phyloP scores from a whole-genome alignment of 2,888 invertebrate genomes.

The Syrista parreyssii region DNA sequence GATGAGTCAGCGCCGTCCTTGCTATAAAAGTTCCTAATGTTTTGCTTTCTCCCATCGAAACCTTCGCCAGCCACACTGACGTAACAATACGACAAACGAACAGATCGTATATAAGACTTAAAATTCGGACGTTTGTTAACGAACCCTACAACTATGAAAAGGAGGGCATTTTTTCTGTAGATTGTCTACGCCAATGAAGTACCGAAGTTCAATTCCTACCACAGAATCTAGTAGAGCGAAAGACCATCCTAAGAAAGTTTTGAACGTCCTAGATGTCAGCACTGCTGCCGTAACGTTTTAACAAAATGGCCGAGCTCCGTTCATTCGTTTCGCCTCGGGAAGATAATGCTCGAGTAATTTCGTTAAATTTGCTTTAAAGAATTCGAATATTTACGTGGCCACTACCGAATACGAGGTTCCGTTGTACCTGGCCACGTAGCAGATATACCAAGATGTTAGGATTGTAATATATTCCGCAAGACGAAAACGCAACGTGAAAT shows the following conservation, averaged over 20 bases:
- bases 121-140: too few species aligned
- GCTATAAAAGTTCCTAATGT: neutral
- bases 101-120: too few species aligned
- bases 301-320: neutral
- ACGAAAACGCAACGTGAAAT: conserved; percentile 1
- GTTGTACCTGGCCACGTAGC: neutral
- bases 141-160: neutral
- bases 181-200: neutral
- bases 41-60: neutral
- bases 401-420: neutral
- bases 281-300: neutral
- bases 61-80: neutral
- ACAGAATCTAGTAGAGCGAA: neutral
- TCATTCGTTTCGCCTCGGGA: neutral
- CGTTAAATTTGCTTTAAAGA: neutral
- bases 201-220: neutral
- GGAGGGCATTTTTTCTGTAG: neutral
- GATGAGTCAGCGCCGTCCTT: conserved; percentile 1
- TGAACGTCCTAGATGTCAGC: neutral
- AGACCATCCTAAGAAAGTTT: too few species aligned
- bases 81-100: too few species aligned
- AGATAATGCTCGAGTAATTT: neutral
- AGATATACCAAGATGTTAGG: neutral
- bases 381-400: neutral
- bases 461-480: neutral